A percentile compares a stretch with the other conserved stretches of the same genome.
Conservation (phyloP, 1,140 invertebrate species). For the Apocrypta bakeri region DNA sequence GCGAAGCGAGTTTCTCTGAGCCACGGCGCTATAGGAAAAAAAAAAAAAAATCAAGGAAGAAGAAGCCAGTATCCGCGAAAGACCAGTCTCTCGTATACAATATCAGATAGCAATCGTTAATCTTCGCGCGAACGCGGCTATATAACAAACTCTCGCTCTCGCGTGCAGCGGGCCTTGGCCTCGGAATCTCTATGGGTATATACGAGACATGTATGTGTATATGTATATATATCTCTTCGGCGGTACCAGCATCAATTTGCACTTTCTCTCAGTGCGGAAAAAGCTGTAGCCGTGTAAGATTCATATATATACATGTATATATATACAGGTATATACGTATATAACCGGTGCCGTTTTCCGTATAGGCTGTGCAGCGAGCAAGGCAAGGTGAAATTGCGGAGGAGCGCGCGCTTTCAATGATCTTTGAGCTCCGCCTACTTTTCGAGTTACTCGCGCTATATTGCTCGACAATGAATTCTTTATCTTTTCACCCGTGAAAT, state of each 20-base stretch:
- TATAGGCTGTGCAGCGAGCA: neutral
- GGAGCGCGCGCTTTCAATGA: conserved; percentile 19
- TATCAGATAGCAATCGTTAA: neutral
- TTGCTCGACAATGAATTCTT: neutral
- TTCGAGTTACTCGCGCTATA: too few species aligned
- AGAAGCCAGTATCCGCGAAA: neutral
- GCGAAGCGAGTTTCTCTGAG: neutral
- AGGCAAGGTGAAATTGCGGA: conserved; percentile 38
- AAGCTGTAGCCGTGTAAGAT: neutral
- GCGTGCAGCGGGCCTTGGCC: neutral
- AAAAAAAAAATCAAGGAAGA: neutral
- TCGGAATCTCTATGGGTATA: neutral
- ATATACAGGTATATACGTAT: too few species aligned
- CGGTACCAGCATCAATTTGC: conserved; percentile 47
- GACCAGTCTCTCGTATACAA: neutral
- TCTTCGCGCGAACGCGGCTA: neutral
- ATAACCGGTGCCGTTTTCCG: conserved; percentile 41
- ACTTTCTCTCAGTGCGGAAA: conserved; percentile 45
- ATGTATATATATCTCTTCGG: neutral
- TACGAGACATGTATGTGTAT: neutral
- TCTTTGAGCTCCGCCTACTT: neutral
- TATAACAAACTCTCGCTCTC: conserved; percentile 16
- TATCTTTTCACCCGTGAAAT: too few species aligned
- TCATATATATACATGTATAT: too few species aligned
- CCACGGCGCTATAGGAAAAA: neutral